These are phyloP conservation scores for Macquaria ambigua DNA, from an alignment of 2,113 vertebrate genomes.

Conservation along the genomic window DNA sequence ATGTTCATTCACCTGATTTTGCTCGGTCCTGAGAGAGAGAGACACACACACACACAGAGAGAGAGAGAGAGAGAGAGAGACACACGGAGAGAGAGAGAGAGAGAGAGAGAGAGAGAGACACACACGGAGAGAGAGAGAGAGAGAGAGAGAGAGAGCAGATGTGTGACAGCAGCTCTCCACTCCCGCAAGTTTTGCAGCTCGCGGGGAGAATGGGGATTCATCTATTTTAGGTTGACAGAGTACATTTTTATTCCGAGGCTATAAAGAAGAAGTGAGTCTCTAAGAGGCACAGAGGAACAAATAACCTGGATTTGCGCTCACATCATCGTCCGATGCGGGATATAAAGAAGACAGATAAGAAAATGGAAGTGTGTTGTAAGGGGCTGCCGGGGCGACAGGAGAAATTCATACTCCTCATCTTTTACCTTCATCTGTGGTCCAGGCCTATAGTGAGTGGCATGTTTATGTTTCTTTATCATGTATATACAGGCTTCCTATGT, in stretches of 20 bases:
- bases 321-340: constrained; percentile 10
- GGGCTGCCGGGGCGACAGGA: constrained; percentile 28
- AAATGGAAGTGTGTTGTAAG: constrained; percentile 36
- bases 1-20: constrained; percentile 41
- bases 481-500: not conserved
- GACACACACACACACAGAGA: not conserved
- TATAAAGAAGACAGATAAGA: constrained; percentile 9
- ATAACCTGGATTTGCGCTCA: constrained; percentile 28
- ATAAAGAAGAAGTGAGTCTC: not conserved
- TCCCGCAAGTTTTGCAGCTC: constrained; percentile 68
- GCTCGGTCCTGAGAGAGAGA: constrained; percentile 3
- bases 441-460: constrained; percentile 56
- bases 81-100: constrained; percentile 1
- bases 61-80: constrained; percentile 15
- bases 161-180: constrained; percentile 40
- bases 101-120: not conserved
- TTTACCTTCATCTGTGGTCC: constrained; percentile 61
- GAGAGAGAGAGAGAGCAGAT: constrained; percentile 40
- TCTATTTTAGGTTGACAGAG: constrained; percentile 57
- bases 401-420: constrained; percentile 59
- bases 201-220: constrained; percentile 34
- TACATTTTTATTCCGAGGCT: constrained; percentile 19
- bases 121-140: not conserved
- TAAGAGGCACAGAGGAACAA: constrained; percentile 9
- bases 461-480: not conserved